These are phyloP conservation scores for Aphelenchoides fujianensis DNA, from an alignment of 1,140 invertebrate genomes.

Conservation along the genomic window DNA sequence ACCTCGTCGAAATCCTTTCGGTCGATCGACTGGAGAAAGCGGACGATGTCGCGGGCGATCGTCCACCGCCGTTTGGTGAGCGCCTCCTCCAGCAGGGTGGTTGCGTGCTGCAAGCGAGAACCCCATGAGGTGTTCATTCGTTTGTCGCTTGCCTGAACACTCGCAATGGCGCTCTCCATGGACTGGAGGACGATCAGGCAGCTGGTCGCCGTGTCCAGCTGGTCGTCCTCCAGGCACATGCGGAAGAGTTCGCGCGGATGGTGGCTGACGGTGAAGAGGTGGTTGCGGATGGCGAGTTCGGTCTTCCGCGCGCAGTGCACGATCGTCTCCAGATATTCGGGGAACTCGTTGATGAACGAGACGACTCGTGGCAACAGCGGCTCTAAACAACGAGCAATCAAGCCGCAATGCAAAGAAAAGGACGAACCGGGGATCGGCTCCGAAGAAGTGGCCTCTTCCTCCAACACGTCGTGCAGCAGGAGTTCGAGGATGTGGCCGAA, in stretches of 20 bases:
- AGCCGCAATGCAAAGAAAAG: too few species aligned
- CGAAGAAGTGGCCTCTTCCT: slow-evolving; percentile 97
- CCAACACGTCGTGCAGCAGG: slow-evolving; percentile 84
- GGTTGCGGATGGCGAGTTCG: slow-evolving; percentile 96
- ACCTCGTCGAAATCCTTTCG: slow-evolving; percentile 36
- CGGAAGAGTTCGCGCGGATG: slow-evolving; percentile 93
- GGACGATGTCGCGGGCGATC: slow-evolving; percentile 84
- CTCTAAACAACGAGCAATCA: too few species aligned
- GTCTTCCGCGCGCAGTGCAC: slow-evolving; percentile 98
- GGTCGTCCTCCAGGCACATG: slow-evolving; percentile 79
- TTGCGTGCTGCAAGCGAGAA: slow-evolving; percentile 77
- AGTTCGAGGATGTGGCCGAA: slow-evolving; percentile 97
- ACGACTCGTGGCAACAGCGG: slow-evolving; percentile 91
- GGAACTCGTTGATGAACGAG: slow-evolving; percentile 97
- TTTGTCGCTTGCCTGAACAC: slow-evolving; percentile 57
- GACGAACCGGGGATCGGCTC: slow-evolving; percentile 82
- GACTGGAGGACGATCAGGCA: slow-evolving; percentile 86
- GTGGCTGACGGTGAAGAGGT: slow-evolving; percentile 90
- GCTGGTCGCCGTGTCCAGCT: slow-evolving; percentile 91
- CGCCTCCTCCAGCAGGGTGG: slow-evolving; percentile 86
- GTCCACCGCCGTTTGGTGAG: slow-evolving; percentile 86
- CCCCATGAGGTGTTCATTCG: neutral
- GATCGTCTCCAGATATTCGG: slow-evolving; percentile 88
- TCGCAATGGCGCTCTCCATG: slow-evolving; percentile 64
- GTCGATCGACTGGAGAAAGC: slow-evolving; percentile 86